Evolutionary conservation across 2,888 invertebrate species (phyloP), one percentile per base, ranked within the genome.

Genomic region (Eutolmus rufibarbis): DNA sequence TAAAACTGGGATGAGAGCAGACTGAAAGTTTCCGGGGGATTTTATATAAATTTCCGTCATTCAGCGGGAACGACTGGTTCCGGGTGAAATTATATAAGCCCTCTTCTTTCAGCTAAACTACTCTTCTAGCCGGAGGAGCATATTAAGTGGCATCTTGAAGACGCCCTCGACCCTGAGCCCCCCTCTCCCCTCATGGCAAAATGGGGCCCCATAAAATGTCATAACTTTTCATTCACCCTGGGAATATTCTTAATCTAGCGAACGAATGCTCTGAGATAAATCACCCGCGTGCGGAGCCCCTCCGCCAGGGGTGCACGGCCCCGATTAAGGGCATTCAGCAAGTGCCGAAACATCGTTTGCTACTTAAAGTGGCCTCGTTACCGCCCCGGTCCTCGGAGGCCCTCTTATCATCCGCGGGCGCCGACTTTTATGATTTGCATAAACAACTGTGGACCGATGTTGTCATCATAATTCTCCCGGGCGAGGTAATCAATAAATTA

Each of bases 391-490:
- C 86, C 79, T 74, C 43, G 66, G 86, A 79, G 86, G 43, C 86
- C 86, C 37, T 86, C 66, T 66, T 74, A 86, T 86, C 86, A 86
- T 86, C 86, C 51, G 76, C 76, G 86, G 34, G 8, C 43, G 56
- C 12, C 28, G 86, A 86, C 86, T 86, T 86, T 86, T 77, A 86
- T 86, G 86, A 86, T 86, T 86, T 86, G 51, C 86, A 86, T 86
- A 86, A 86, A 86, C 76, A 86, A 84, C 82, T 84, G 82, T 66
- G 37, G 82, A 66, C 82, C 82, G 66, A 84, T 84, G 57, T 66
- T 66, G 82, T 84, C 82, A 66, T 66, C 82, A 84, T 84, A 84
- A 84, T 84, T 84, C 82, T 84, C 66, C 81, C 66, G 23, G 66
- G 57, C 14, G 74, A 85, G 74, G 74, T 85, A 74, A 85, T 85